Percentiles rank a stretch among this genome's conserved stretches.
Evolutionary conservation across 2,888 invertebrate species (phyloP).

Genomic region (Ichneumon xanthorius): DNA sequence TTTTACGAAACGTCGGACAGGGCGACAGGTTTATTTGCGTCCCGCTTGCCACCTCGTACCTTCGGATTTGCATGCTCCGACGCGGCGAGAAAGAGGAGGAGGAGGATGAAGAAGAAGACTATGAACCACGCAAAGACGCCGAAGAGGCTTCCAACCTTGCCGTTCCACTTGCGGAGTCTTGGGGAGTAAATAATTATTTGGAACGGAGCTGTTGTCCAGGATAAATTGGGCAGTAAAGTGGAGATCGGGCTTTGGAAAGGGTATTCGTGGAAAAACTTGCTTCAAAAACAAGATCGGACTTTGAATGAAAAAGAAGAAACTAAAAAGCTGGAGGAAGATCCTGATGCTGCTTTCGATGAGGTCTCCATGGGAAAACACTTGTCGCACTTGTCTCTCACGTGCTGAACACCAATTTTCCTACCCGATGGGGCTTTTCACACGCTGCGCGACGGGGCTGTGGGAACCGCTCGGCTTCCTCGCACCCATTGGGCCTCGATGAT

Average conservation of each 20-base stretch:
- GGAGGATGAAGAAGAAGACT: constrained; percentile 24
- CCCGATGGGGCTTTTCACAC: constrained; percentile 79
- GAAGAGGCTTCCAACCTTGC: constrained; percentile 29
- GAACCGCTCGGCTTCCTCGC: constrained; percentile 78
- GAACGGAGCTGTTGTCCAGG: not conserved
- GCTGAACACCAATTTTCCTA: constrained; percentile 79
- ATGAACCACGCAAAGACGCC: constrained; percentile 51
- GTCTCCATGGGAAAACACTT: constrained; percentile 49
- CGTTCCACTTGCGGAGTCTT: constrained; percentile 33
- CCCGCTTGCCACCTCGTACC: constrained; percentile 72
- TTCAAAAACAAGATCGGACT: not conserved
- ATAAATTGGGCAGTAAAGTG: not conserved
- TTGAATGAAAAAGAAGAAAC: not conserved
- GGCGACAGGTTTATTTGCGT: constrained; percentile 76
- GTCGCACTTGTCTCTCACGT: constrained; percentile 52
- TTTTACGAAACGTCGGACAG: constrained; percentile 73
- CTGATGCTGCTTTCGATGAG: not conserved
- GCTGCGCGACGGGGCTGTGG: constrained; percentile 76
- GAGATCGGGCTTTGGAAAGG: not conserved
- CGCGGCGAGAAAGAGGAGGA: constrained; percentile 20
- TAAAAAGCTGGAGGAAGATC: not conserved
- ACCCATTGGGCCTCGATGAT: constrained; percentile 71
- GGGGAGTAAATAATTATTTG: constrained; percentile 17
- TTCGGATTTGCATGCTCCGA: constrained; percentile 73
- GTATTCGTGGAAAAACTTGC: not conserved